Conservation (phyloP, 2,888 invertebrate genomes). For the Zaprionus bogoriensis region DNA sequence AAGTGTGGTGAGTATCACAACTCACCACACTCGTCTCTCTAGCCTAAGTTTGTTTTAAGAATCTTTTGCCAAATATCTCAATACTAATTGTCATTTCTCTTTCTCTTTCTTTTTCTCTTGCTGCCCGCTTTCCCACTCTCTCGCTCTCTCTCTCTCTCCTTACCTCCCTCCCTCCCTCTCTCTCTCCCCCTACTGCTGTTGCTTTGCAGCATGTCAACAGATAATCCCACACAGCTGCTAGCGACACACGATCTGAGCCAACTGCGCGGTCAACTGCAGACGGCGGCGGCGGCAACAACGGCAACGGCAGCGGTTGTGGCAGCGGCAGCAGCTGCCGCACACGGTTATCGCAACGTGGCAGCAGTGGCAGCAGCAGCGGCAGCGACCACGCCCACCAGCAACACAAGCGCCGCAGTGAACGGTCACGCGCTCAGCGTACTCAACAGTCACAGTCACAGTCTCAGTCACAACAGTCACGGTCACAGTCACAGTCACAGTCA, state of each 20-base stretch:
- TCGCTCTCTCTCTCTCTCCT: not conserved
- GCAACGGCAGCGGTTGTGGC: conserved; percentile 37
- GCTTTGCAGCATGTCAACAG: conserved; percentile 81
- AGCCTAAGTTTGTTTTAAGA: not conserved
- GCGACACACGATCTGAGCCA: conserved; percentile 77
- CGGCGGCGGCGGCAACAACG: conserved; percentile 56
- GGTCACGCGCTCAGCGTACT: conserved; percentile 15
- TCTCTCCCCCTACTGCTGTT: not conserved
- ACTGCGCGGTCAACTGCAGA: conserved; percentile 71
- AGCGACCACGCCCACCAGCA: conserved; percentile 43
- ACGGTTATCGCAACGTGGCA: conserved; percentile 36
- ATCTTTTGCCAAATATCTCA: not conserved
- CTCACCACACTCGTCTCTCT: not conserved
- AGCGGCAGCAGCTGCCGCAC: conserved; percentile 39
- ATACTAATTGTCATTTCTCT: not conserved
- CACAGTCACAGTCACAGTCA: conserved; percentile 9
- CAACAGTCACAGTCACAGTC: conserved; percentile 10
- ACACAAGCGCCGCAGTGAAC: no score
- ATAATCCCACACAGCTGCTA: conserved; percentile 80
- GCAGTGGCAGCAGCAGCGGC: conserved; percentile 49
- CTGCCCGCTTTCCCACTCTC: not conserved
- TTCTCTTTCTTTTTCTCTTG: not conserved
- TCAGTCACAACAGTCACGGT: conserved; percentile 12
- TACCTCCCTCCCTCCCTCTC: not conserved
- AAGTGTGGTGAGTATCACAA: no score